phyloP scores from a whole-genome alignment of 2,888 invertebrate species.

The Strigamia transsilvanica region DNA sequence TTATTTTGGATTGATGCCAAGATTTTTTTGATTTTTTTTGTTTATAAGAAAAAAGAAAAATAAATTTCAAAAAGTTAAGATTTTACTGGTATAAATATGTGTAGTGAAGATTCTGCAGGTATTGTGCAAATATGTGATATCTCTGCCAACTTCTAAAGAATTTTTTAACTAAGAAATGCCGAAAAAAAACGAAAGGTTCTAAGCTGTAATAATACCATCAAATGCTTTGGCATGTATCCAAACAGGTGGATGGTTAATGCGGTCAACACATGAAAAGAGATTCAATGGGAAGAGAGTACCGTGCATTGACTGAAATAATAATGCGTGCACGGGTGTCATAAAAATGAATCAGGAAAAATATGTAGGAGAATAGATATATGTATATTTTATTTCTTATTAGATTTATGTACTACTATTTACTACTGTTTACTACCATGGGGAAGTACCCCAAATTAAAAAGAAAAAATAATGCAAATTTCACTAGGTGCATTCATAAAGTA shows the following conservation, averaged over 20 bases:
- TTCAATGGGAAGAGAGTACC: not conserved
- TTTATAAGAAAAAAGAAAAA: not conserved
- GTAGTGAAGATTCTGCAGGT: too few relatives aligned
- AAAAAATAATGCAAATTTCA: too few relatives aligned
- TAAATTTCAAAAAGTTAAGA: not conserved
- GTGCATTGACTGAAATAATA: not conserved
- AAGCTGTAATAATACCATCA: slow-evolving; percentile 6
- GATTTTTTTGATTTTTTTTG: not conserved
- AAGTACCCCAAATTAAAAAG: too few relatives aligned
- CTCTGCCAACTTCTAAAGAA: not conserved
- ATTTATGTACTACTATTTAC: not conserved
- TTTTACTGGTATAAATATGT: too few relatives aligned
- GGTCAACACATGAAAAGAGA: slow-evolving; percentile 4
- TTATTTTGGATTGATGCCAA: slow-evolving; percentile 1
- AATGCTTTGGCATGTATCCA: slow-evolving; percentile 3
- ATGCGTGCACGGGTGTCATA: not conserved
- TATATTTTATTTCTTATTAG: not conserved
- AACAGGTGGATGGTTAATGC: slow-evolving; percentile 20
- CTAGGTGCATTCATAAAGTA: too few relatives aligned
- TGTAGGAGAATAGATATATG: not conserved
- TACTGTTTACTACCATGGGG: too few relatives aligned
- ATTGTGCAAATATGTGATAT: not conserved
- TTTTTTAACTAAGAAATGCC: not conserved
- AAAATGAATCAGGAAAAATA: not conserved
- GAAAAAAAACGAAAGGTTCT: slow-evolving; percentile 9